A percentile compares a stretch with the other conserved stretches of the same genome.
Conservation (phyloP, 1,140 invertebrate genomes). For the Hyposmocoma kahamanoa region DNA sequence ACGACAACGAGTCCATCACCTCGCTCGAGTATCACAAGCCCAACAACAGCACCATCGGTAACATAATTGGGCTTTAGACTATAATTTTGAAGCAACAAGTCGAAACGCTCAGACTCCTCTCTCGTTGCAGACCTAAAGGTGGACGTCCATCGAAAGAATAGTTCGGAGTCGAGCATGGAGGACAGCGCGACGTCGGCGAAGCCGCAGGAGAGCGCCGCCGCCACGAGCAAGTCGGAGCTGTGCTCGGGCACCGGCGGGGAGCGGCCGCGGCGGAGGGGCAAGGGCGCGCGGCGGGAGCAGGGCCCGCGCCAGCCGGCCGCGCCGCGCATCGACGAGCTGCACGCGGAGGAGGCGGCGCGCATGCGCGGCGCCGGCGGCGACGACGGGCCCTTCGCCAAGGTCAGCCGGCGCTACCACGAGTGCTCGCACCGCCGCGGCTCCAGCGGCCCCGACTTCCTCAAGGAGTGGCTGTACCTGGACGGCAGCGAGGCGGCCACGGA, state of each 20-base stretch:
- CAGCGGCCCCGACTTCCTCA: conserved; percentile 58
- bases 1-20: conserved; percentile 76
- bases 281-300: conserved; percentile 37
- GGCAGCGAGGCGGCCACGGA: conserved; percentile 50
- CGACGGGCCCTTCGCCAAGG: conserved; percentile 57
- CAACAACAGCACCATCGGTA: conserved; percentile 81
- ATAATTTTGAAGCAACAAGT: not conserved
- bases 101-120: not conserved
- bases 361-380: conserved; percentile 55
- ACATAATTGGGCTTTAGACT: too few relatives aligned
- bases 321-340: conserved; percentile 61
- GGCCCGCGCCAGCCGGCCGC: conserved; percentile 34
- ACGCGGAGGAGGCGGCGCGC: conserved; percentile 55
- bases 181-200: conserved; percentile 52
- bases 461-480: conserved; percentile 63
- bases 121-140: conserved; percentile 86
- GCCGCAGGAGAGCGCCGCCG: conserved; percentile 39
- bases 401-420: conserved; percentile 54
- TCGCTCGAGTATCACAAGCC: conserved; percentile 77
- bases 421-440: conserved; percentile 47
- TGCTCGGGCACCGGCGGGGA: conserved; percentile 47
- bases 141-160: conserved; percentile 93
- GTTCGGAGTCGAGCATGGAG: conserved; percentile 84
- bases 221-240: conserved; percentile 53
- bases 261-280: conserved; percentile 35